Evolutionary conservation across 2,888 invertebrate species (phyloP).

Genomic region (Mactromeris polynyma): DNA sequence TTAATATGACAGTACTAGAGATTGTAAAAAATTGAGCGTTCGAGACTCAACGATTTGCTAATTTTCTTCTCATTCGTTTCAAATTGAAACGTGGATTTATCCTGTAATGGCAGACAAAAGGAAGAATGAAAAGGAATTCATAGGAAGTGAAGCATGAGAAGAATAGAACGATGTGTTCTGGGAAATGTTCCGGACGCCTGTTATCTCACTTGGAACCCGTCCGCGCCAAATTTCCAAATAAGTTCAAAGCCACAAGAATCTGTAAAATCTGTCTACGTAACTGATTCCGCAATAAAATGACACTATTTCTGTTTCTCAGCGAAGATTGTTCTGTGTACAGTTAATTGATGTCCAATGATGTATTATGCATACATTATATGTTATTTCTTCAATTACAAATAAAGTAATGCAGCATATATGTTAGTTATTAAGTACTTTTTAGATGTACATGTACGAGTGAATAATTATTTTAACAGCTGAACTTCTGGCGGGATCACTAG

Average conservation of each 20-base stretch:
- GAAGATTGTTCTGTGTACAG: no score
- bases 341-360: no score
- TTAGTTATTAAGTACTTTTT: no score
- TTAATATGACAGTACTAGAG: background rate
- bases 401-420: no score
- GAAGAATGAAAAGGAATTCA: conserved; percentile 2
- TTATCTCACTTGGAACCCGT: background rate
- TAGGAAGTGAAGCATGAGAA: background rate
- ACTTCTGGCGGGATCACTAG: no score
- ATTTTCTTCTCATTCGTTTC: background rate
- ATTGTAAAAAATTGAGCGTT: background rate
- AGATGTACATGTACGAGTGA: no score
- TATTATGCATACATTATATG: no score
- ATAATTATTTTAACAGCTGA: no score
- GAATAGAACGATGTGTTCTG: background rate
- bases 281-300: background rate
- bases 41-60: background rate
- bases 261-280: background rate
- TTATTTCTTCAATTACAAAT: no score
- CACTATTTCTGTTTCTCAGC: no score
- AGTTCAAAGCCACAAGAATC: background rate
- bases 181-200: conserved; percentile 7
- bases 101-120: background rate
- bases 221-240: background rate
- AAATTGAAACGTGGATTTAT: background rate